Percentiles rank a stretch among this genome's conserved stretches.
Evolutionary conservation across 2,888 invertebrate genomes (phyloP).

Genomic region (Gastracanthus pulcherrimus): DNA sequence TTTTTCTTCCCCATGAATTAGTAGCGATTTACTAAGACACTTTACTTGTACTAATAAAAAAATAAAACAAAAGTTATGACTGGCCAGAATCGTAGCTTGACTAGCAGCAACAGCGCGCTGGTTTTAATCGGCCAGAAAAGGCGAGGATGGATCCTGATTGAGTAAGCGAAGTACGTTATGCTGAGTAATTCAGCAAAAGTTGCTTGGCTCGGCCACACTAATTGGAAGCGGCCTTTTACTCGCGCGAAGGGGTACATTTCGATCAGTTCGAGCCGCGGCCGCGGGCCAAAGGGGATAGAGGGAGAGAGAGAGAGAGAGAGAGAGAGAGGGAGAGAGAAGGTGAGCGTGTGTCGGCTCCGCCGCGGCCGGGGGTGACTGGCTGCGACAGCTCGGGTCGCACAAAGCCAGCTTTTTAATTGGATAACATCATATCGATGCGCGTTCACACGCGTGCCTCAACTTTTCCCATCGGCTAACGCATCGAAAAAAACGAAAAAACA

Average conservation of each 20-base stretch:
- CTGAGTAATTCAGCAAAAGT: constrained; percentile 63
- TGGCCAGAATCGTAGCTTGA: constrained; percentile 53
- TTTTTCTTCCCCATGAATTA: no score
- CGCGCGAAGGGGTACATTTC: constrained; percentile 63
- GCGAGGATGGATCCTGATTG: constrained; percentile 4
- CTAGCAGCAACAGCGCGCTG: constrained; percentile 45
- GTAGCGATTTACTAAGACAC: no score
- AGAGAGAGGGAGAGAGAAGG: constrained; percentile 45
- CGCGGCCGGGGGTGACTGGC: constrained; percentile 59
- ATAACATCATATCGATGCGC: constrained; percentile 72
- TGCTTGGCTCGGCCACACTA: constrained; percentile 58
- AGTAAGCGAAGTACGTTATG: constrained; percentile 54
- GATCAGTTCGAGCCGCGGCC: constrained; percentile 56
- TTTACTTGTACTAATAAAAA: no score
- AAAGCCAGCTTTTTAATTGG: constrained; percentile 75
- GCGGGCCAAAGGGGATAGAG: constrained; percentile 5
- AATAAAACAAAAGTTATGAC: no score
- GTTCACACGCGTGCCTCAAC: constrained; percentile 71
- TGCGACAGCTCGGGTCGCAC: constrained; percentile 68
- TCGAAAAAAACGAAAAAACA: constrained; percentile 29
- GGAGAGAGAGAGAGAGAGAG: neutral
- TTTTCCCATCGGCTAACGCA: constrained; percentile 65
- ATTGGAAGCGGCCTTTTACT: constrained; percentile 69
- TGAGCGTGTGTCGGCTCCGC: constrained; percentile 28
- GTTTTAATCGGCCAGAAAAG: constrained; percentile 5